Evolutionary conservation across 2,888 invertebrate genomes (phyloP).

Genomic region (Megamerina dolium): DNA sequence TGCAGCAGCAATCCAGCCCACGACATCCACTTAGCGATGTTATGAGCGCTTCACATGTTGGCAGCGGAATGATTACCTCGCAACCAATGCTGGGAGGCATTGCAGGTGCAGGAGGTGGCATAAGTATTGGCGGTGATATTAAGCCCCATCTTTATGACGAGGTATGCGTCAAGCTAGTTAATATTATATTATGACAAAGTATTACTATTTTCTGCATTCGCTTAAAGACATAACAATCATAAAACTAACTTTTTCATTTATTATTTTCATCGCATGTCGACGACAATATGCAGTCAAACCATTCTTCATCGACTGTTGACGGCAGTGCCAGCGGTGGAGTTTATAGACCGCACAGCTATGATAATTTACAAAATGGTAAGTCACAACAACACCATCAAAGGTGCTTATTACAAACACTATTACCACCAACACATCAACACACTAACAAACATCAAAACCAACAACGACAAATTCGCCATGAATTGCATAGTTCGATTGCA

Average conservation of each 20-base stretch:
- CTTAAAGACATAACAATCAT: no score
- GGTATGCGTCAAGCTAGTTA: constrained; percentile 35
- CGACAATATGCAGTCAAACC: constrained; percentile 37
- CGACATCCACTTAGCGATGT: constrained; percentile 47
- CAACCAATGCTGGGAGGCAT: constrained; percentile 48
- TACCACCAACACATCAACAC: constrained; percentile 36
- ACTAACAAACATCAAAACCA: constrained; percentile 36
- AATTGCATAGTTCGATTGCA: constrained; percentile 29
- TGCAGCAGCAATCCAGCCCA: constrained; percentile 47
- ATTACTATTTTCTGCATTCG: no score
- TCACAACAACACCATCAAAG: constrained; percentile 43
- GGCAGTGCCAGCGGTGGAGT: constrained; percentile 35
- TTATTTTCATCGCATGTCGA: not conserved
- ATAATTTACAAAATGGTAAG: constrained; percentile 51
- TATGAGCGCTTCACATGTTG: constrained; percentile 41
- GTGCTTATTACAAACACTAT: constrained; percentile 43
- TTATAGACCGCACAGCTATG: constrained; percentile 48
- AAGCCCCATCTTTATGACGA: constrained; percentile 49
- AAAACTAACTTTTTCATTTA: no score
- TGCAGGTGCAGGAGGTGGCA: constrained; percentile 35
- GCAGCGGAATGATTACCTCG: constrained; percentile 34
- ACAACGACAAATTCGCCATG: constrained; percentile 29
- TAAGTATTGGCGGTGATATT: constrained; percentile 50
- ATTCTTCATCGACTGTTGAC: constrained; percentile 44
- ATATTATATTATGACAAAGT: constrained; percentile 5